Conservation (phyloP, 2,797 vertebrate genomes). For the Phataginus tetradactyla region DNA sequence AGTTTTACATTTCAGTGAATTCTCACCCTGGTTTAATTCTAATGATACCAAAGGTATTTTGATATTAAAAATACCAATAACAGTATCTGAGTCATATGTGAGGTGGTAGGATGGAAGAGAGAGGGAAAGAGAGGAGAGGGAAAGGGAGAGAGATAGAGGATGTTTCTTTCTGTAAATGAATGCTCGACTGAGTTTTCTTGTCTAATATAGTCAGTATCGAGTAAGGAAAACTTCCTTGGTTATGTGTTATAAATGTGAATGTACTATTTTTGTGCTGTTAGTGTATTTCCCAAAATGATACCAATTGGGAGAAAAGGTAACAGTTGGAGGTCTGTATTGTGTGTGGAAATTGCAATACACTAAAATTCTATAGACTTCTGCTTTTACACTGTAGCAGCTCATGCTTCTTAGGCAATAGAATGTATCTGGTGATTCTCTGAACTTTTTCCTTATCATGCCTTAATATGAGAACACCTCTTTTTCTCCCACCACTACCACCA, state of each 20-base stretch:
- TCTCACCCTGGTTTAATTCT: background rate
- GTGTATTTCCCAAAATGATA: background rate
- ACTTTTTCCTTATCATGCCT: conserved; percentile 44
- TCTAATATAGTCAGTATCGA: background rate
- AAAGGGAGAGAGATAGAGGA: background rate
- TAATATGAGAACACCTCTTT: conserved; percentile 49
- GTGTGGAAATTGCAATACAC: background rate
- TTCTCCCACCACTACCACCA: background rate
- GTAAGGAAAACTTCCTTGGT: background rate
- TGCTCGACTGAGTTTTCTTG: background rate
- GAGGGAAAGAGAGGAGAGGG: background rate
- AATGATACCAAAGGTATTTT: background rate
- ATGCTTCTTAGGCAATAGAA: conserved; percentile 5
- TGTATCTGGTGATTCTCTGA: background rate
- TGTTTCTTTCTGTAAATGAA: background rate
- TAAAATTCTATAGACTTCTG: conserved; percentile 19
- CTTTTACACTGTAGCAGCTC: background rate
- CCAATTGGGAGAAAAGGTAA: background rate
- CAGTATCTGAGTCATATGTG: background rate
- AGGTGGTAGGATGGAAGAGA: background rate
- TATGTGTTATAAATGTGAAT: background rate
- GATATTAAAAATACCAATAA: background rate
- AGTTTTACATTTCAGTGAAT: background rate
- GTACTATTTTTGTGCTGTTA: background rate
- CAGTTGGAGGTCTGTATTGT: background rate